Percentiles rank a stretch among this genome's conserved stretches.
Conservation (phyloP, 2,113 vertebrate species). For the Dicrurus megarhynchus region DNA sequence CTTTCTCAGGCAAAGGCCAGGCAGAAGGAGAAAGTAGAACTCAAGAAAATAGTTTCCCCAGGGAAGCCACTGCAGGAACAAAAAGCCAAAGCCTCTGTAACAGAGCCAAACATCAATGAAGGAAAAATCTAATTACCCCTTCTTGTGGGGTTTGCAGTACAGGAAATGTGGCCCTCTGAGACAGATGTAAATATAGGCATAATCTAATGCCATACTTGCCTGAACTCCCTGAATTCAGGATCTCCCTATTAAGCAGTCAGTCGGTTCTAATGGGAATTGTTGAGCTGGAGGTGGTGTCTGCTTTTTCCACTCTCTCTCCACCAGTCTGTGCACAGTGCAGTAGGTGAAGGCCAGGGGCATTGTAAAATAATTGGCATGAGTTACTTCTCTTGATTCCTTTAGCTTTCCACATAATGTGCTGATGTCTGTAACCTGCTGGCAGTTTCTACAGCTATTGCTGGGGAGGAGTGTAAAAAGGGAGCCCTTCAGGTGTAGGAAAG, state of each 20-base stretch:
- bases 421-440: not conserved
- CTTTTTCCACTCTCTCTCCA: not conserved
- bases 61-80: not conserved
- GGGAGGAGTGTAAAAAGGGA: not conserved
- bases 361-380: not conserved
- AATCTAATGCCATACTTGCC: not conserved
- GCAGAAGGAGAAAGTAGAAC: not conserved
- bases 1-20: not conserved
- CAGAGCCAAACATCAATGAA: not conserved
- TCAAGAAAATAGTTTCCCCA: not conserved
- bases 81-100: not conserved
- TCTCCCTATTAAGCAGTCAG: not conserved
- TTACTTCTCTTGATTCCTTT: not conserved
- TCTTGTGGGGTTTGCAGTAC: not conserved
- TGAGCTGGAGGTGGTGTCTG: not conserved
- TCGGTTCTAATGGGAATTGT: not conserved
- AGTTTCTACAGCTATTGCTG: not conserved
- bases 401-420: not conserved
- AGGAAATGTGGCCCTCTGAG: constrained; percentile 1
- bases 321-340: not conserved
- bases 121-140: not conserved
- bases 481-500: not conserved
- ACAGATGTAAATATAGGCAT: not conserved
- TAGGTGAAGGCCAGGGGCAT: not conserved
- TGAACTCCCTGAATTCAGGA: not conserved